A percentile compares a stretch with the other conserved stretches of the same genome.
phyloP scores from a whole-genome alignment of 2,888 invertebrate species.

The Gymnoscelis rufifasciata region DNA sequence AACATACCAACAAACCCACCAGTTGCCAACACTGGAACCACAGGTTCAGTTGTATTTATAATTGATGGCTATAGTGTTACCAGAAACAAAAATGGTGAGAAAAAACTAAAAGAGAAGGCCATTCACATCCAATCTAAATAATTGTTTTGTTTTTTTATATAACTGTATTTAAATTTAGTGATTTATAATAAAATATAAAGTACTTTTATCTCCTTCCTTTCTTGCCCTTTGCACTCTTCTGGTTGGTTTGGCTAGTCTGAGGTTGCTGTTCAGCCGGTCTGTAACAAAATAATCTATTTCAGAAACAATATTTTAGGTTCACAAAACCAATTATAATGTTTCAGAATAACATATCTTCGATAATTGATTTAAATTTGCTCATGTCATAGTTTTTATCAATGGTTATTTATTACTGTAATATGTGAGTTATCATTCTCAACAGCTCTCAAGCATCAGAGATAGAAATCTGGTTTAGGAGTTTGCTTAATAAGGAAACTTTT shows the following conservation, averaged over 20 bases:
- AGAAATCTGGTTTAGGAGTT: too few species aligned
- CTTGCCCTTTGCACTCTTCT: conserved; percentile 65
- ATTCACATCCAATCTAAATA: conserved; percentile 49
- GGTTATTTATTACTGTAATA: too few species aligned
- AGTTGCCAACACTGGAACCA: conserved; percentile 36
- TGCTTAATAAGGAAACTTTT: too few species aligned
- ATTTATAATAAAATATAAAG: conserved; percentile 26
- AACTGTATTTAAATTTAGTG: conserved; percentile 25
- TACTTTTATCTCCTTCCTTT: conserved; percentile 66
- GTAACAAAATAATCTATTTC: conserved; percentile 31
- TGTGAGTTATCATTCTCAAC: too few species aligned
- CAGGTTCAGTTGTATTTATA: conserved; percentile 51
- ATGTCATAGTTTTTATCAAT: too few species aligned
- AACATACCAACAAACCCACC: conserved; percentile 26
- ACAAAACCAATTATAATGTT: too few species aligned
- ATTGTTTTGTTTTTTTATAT: conserved; percentile 14
- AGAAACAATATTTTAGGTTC: too few species aligned
- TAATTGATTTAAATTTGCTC: too few species aligned
- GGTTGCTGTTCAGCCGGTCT: conserved; percentile 71
- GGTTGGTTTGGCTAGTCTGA: conserved; percentile 55
- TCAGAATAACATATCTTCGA: too few species aligned
- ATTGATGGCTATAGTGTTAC: conserved; percentile 70
- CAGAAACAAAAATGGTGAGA: conserved; percentile 64
- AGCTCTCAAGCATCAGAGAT: too few species aligned
- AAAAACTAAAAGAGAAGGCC: conserved; percentile 56